Conservation (phyloP, 2,797 vertebrate genomes). For the Odontamblyopus lacepedii region DNA sequence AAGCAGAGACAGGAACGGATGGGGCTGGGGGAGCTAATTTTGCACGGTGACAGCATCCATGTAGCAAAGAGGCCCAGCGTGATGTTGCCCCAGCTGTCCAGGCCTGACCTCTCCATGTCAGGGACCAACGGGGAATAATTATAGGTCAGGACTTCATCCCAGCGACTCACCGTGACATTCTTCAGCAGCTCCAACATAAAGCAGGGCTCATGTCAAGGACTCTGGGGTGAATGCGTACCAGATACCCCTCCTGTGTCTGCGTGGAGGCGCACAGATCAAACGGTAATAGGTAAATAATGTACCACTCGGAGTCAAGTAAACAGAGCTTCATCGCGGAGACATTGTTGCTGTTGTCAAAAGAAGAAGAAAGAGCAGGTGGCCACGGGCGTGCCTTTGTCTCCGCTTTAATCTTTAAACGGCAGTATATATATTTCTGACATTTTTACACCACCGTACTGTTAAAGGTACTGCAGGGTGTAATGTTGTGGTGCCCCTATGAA, state of each 20-base stretch:
- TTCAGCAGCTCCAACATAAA: constrained; percentile 66
- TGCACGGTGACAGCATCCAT: constrained; percentile 73
- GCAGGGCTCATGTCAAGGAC: constrained; percentile 69
- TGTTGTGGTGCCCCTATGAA: neutral
- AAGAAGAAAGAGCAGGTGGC: constrained; percentile 72
- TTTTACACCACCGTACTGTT: constrained; percentile 22
- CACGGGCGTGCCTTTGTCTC: constrained; percentile 57
- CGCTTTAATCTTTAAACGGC: constrained; percentile 59
- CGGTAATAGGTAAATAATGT: constrained; percentile 43
- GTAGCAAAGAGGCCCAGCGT: constrained; percentile 66
- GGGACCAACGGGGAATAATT: constrained; percentile 77
- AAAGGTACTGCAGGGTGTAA: neutral
- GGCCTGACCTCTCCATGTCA: constrained; percentile 75
- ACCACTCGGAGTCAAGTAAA: constrained; percentile 58
- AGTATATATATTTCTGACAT: constrained; percentile 45
- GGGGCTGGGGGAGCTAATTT: constrained; percentile 65
- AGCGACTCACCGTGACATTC: constrained; percentile 75
- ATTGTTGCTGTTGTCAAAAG: constrained; percentile 58
- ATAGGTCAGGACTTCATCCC: constrained; percentile 79
- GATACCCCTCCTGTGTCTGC: constrained; percentile 58
- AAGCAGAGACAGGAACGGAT: constrained; percentile 49
- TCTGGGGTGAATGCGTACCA: constrained; percentile 65
- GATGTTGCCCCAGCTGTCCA: constrained; percentile 82
- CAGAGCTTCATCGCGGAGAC: constrained; percentile 55
- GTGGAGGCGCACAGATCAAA: constrained; percentile 44